Evolutionary conservation across 2,797 vertebrate genomes (phyloP).

Genomic region (Nothura maculosa): DNA sequence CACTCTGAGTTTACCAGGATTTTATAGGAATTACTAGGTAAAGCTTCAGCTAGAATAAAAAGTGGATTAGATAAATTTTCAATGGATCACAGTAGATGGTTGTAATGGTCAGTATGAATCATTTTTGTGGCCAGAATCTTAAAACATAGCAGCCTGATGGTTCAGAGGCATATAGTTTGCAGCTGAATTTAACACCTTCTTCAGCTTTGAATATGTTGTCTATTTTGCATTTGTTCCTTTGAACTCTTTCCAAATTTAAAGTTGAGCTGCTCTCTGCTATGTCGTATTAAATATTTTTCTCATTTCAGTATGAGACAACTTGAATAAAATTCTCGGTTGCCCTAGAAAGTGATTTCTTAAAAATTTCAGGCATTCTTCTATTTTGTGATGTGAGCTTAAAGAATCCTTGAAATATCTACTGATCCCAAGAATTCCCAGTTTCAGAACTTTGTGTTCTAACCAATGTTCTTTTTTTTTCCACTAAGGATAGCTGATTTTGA

Average conservation of each 20-base stretch:
- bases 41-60: background rate
- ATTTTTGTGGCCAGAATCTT: background rate
- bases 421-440: background rate
- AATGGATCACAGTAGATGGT: background rate
- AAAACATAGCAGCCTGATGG: rapidly evolving
- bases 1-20: background rate
- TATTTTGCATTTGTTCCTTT: background rate
- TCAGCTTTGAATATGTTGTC: background rate
- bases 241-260: background rate
- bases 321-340: background rate
- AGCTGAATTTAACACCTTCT: background rate
- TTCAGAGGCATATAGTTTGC: background rate
- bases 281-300: background rate
- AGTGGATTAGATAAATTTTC: background rate
- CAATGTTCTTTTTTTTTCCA: background rate
- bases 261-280: background rate
- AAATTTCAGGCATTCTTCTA: background rate
- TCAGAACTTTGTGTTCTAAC: background rate
- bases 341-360: background rate
- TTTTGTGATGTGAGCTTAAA: background rate
- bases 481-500: background rate
- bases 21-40: background rate
- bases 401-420: background rate
- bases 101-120: background rate
- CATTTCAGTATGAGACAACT: background rate